These are phyloP conservation scores for Strigops habroptila DNA, from an alignment of 2,113 vertebrate genomes.

Conservation along the genomic window DNA sequence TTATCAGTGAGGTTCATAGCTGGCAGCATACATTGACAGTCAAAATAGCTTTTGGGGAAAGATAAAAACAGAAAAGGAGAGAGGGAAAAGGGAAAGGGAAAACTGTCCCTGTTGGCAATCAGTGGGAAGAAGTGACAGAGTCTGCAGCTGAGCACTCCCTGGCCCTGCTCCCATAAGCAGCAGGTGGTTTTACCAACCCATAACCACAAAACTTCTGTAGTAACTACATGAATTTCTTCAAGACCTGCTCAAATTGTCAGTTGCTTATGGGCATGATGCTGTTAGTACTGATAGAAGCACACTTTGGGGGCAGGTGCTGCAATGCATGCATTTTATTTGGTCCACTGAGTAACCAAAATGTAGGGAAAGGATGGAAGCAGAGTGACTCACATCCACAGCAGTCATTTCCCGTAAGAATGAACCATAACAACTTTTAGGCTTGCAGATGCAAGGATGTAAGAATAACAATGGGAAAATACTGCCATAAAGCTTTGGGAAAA, in stretches of 20 bases:
- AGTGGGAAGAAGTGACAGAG: not conserved
- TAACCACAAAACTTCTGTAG: not conserved
- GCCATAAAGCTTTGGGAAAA: not conserved
- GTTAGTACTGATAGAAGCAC: not conserved
- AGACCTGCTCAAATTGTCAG: not conserved
- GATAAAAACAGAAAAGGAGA: not conserved
- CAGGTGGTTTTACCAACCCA: not conserved
- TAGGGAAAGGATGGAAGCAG: not conserved
- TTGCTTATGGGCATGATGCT: not conserved
- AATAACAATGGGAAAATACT: not conserved
- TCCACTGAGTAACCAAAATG: not conserved
- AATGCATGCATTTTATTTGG: not conserved
- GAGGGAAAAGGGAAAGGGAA: not conserved
- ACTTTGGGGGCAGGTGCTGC: not conserved
- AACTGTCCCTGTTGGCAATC: not conserved
- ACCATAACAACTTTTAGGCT: not conserved
- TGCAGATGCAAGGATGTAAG: not conserved
- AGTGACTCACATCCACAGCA: too few species aligned
- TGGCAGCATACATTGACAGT: not conserved
- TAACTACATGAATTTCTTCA: not conserved
- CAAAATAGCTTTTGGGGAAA: not conserved
- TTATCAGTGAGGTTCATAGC: not conserved
- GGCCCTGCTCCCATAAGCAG: not conserved
- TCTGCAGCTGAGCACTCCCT: not conserved
- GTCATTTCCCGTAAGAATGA: fast-evolving